Evolutionary conservation across 2,113 vertebrate species (phyloP).

Genomic region (Catharus minimus): DNA sequence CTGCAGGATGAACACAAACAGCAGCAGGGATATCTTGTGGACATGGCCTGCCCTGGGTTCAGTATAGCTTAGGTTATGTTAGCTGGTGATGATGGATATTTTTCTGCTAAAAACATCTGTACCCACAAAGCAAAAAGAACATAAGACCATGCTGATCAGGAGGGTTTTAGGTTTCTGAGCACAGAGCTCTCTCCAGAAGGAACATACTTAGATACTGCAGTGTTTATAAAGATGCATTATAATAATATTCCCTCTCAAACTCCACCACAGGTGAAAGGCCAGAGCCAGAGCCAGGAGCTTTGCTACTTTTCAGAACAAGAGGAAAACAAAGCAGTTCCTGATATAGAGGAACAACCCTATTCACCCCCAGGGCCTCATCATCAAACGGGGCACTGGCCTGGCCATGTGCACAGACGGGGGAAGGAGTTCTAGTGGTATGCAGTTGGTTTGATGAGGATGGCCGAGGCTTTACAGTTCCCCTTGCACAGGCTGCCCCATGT

Average conservation of each 20-base stretch:
- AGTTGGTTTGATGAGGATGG: conserved; percentile 60
- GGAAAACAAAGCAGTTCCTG: neutral
- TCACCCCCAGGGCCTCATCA: neutral
- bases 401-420: neutral
- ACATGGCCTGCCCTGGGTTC: neutral
- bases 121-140: neutral
- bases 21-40: neutral
- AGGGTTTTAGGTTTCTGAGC: neutral
- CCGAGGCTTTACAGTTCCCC: conserved; percentile 33
- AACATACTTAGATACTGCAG: neutral
- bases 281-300: neutral
- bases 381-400: neutral
- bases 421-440: neutral
- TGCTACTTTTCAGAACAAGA: neutral
- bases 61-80: neutral
- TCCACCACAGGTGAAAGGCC: neutral
- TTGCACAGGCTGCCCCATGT: conserved; percentile 35
- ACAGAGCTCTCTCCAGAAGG: neutral
- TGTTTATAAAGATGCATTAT: fast-evolving
- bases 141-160: neutral
- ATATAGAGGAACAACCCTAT: neutral
- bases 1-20: neutral
- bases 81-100: neutral
- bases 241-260: neutral
- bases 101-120: neutral